phyloP scores from a whole-genome alignment of 2,888 invertebrate genomes.

The Chrysotoxum bicinctum region DNA sequence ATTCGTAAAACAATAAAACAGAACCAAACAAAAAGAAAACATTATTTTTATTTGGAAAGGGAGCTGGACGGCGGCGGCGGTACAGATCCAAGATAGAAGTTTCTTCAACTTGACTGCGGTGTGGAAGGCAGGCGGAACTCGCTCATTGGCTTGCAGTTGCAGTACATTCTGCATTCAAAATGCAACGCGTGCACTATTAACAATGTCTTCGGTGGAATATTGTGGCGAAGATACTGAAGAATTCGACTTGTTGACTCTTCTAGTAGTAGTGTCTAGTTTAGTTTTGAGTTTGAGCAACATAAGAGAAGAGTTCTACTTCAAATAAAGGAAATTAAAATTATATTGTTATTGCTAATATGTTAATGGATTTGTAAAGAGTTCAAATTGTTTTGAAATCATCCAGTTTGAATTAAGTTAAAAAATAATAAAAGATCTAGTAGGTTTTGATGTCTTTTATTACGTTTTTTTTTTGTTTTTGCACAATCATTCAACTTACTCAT shows the following conservation, averaged over 20 bases:
- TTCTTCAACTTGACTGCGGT: not conserved
- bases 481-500: too few relatives aligned
- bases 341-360: too few relatives aligned
- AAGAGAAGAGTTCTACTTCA: too few relatives aligned
- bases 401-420: too few relatives aligned
- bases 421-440: too few relatives aligned
- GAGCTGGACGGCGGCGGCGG: not conserved
- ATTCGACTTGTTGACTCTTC: not conserved
- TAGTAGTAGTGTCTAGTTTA: not conserved
- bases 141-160: not conserved
- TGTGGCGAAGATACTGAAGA: constrained; percentile 6
- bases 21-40: too few relatives aligned
- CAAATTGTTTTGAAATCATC: too few relatives aligned
- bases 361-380: too few relatives aligned
- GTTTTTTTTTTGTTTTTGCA: too few relatives aligned
- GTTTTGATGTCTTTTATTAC: too few relatives aligned
- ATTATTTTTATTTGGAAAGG: not conserved
- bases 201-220: constrained; percentile 45
- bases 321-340: too few relatives aligned
- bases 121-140: constrained; percentile 24
- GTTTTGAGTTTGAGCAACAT: not conserved
- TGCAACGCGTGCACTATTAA: constrained; percentile 35
- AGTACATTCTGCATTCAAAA: constrained; percentile 36
- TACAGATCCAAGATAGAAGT: constrained; percentile 8
- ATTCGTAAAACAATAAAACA: too few relatives aligned